A percentile compares a stretch with the other conserved stretches of the same genome.
Evolutionary conservation across 2,888 invertebrate genomes (phyloP).

Genomic region (Synanthedon vespiformis): DNA sequence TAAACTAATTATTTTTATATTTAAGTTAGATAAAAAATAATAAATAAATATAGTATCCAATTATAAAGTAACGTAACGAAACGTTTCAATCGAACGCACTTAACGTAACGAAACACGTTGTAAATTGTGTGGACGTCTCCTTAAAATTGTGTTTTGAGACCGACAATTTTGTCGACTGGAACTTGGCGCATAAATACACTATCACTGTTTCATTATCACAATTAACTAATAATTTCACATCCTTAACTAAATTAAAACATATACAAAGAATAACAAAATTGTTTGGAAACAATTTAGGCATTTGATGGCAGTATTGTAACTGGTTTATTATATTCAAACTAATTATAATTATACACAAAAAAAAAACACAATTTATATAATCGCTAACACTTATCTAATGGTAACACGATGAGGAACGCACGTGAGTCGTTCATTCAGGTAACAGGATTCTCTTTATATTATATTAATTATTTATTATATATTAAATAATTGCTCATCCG

Average conservation of each 20-base stretch:
- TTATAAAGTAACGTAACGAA: background rate
- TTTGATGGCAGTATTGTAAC: constrained; percentile 69
- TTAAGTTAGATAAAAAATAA: constrained; percentile 54
- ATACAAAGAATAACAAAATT: constrained; percentile 43
- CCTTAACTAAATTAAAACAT: constrained; percentile 40
- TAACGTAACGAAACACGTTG: too few species aligned
- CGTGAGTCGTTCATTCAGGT: constrained; percentile 62
- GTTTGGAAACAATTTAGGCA: constrained; percentile 63
- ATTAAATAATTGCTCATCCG: background rate
- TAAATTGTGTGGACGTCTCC: background rate
- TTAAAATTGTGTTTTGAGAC: too few species aligned
- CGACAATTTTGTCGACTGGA: background rate
- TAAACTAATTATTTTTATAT: constrained; percentile 52
- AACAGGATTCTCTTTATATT: constrained; percentile 35
- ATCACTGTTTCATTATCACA: constrained; percentile 62
- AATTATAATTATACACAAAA: constrained; percentile 49
- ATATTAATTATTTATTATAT: background rate
- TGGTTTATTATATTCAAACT: constrained; percentile 54
- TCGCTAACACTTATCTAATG: constrained; percentile 64
- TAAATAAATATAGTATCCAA: constrained; percentile 63
- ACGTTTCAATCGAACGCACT: too few species aligned
- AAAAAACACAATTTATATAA: constrained; percentile 39
- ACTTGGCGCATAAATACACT: constrained; percentile 18
- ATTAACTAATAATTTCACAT: constrained; percentile 63
- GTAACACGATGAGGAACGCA: constrained; percentile 68